phyloP scores from a whole-genome alignment of 35 echinoderm and acorn worm species.

The Stichopus chloronotus region DNA sequence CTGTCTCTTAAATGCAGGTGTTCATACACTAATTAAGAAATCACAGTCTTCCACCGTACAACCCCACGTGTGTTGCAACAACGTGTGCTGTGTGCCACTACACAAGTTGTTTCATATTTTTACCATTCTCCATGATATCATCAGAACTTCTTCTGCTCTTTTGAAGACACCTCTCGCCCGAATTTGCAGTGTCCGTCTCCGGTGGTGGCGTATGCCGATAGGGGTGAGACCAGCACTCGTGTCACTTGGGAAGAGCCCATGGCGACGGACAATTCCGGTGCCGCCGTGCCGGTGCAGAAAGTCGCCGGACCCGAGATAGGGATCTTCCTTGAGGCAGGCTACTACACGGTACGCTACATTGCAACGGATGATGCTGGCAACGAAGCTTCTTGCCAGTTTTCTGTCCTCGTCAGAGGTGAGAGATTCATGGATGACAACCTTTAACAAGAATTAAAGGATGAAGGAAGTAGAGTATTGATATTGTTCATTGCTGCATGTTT shows the following conservation, averaged over 20 bases:
- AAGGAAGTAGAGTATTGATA: neutral
- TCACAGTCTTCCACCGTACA: too few species aligned
- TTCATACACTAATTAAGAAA: too few species aligned
- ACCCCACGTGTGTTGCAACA: too few species aligned
- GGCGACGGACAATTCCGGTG: slow-evolving; percentile 32
- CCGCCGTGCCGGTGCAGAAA: neutral
- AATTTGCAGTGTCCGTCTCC: neutral
- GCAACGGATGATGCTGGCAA: slow-evolving; percentile 34
- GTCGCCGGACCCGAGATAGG: slow-evolving; percentile 26
- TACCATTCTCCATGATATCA: too few species aligned
- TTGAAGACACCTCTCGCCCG: slow-evolving; percentile 25
- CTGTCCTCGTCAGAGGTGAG: slow-evolving; percentile 47
- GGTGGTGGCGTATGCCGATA: neutral
- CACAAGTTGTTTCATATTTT: too few species aligned
- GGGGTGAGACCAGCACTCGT: neutral
- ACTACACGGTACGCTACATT: slow-evolving; percentile 25
- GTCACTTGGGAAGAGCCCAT: slow-evolving; percentile 7
- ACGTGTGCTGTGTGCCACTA: too few species aligned
- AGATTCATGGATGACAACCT: neutral
- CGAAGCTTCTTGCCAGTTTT: slow-evolving; percentile 17
- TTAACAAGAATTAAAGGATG: neutral
- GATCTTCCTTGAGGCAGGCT: neutral
- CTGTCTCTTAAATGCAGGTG: too few species aligned
- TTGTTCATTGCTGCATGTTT: neutral
- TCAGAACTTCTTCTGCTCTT: too few species aligned